A percentile compares a stretch with the other conserved stretches of the same genome.
Conservation (phyloP, 2,888 invertebrate genomes). For the Campaea margaritaria region DNA sequence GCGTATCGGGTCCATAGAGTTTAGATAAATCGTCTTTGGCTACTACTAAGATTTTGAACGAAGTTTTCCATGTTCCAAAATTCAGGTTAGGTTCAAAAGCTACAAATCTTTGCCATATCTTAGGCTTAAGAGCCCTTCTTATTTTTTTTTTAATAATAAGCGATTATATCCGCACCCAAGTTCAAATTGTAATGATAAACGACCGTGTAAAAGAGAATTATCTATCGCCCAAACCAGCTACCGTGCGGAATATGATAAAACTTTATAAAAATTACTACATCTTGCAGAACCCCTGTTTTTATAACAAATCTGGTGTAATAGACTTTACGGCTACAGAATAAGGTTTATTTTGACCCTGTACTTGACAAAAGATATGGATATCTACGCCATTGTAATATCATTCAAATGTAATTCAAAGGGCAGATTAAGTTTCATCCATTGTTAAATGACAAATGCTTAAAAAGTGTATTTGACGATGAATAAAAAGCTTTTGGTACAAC, state of each 20-base stretch:
- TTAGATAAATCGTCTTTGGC: too few relatives aligned
- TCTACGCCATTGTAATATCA: constrained; percentile 9
- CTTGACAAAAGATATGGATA: neutral
- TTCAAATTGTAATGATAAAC: neutral
- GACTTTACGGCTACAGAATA: neutral
- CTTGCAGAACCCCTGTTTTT: neutral
- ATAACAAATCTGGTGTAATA: neutral
- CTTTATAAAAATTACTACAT: too few relatives aligned
- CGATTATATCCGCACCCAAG: neutral
- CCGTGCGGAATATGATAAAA: constrained; percentile 42
- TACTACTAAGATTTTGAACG: too few relatives aligned
- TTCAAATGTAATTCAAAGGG: constrained; percentile 19
- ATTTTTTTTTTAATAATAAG: too few relatives aligned
- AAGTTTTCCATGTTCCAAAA: too few relatives aligned
- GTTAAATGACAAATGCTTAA: constrained; percentile 19
- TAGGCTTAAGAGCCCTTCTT: too few relatives aligned
- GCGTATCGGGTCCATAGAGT: too few relatives aligned
- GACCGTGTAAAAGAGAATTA: constrained; percentile 1
- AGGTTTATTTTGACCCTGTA: neutral
- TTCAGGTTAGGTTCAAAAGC: too few relatives aligned
- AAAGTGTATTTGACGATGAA: constrained; percentile 22
- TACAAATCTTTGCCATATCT: too few relatives aligned
- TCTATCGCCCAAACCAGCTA: constrained; percentile 26
- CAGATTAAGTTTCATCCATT: constrained; percentile 24
- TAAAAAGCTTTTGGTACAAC: constrained; percentile 5